Evolutionary conservation across 2,797 vertebrate species (phyloP), one percentile per base, ranked within the genome.

Genomic region (Carapus acus): DNA sequence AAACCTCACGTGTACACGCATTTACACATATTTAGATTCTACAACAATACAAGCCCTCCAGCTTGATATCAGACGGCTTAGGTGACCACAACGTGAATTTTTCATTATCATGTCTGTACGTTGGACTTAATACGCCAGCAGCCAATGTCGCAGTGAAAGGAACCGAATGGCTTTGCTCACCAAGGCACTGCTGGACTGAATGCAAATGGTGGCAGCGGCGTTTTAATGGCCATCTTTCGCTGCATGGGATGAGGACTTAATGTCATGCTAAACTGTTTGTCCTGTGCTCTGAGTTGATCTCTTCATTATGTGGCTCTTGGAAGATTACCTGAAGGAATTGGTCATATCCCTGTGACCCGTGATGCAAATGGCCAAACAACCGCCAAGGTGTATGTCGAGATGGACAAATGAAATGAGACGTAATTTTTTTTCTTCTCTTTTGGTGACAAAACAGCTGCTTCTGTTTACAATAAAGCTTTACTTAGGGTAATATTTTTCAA

Each of bases 261-360:
- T 79, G 74, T 75, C 76, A 79, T 73, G 79, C 74, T 86, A 89
- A 90, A 91, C 77, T 87, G 81, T 86, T 86, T 88, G 86, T 84
- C 86, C 87, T 87, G 62, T 74, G 72, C 77, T 83, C 86, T 61
- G 84, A 83, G 86, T 84, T 88, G 89, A 91, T 90, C 88, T 87
- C 83, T 90, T 91, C 78, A 89, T 91, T 91, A 88, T 77, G 60
- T 78, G 79, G 77, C 78, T 83, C 61, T 75, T 62, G 77, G 57
- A 78, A 86, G 84, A 88, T 80, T 90, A 83, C 76, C 84, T 73
- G 76, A 57, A n/a, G n/a, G 82, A 82, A 88, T 89, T 87, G 86
- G 79, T 81, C 76, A 61, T 67, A 86, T 87, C 80, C 86, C 79
- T 85, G 80, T 73, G 72, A 84, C 62, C 82, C 78, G 67, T 76